Evolutionary conservation across 1,140 invertebrate species (phyloP).

Genomic region (Drosophila murphyi): DNA sequence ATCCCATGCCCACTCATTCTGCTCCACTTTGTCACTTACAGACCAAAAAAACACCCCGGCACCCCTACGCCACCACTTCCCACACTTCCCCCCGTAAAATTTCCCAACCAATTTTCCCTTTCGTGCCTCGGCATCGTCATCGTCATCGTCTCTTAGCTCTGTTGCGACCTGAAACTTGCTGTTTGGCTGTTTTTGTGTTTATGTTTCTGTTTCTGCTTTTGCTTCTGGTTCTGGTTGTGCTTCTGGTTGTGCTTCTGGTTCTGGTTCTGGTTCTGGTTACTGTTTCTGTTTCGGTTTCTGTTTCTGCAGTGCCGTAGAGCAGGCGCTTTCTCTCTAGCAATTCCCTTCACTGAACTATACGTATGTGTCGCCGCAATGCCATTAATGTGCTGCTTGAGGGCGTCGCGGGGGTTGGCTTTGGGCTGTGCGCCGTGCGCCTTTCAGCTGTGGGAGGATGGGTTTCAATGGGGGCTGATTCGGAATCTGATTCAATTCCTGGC

Average conservation of each 20-base stretch:
- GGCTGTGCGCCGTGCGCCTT: not conserved
- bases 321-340: constrained; percentile 15
- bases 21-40: constrained; percentile 59
- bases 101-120: not conserved
- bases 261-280: constrained; percentile 29
- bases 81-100: not conserved
- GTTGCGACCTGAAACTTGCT: too few species aligned
- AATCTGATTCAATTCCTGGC: constrained; percentile 51
- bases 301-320: constrained; percentile 26
- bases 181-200: too few species aligned
- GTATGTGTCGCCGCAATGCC: constrained; percentile 44
- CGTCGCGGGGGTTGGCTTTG: constrained; percentile 22
- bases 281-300: constrained; percentile 19
- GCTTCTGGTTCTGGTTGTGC: constrained; percentile 16
- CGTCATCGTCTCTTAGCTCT: too few species aligned
- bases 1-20: constrained; percentile 57
- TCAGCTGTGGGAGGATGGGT: constrained; percentile 10
- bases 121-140: constrained; percentile 1
- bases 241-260: constrained; percentile 25
- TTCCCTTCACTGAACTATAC: constrained; percentile 22
- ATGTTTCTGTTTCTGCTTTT: not conserved
- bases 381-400: constrained; percentile 76
- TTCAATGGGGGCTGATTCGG: constrained; percentile 43
- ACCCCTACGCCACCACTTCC: not conserved
- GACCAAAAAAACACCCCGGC: constrained; percentile 6